Percentiles rank a stretch among this genome's conserved stretches.
phyloP scores from a whole-genome alignment of 1,140 invertebrate species.

The Phortica variegata region DNA sequence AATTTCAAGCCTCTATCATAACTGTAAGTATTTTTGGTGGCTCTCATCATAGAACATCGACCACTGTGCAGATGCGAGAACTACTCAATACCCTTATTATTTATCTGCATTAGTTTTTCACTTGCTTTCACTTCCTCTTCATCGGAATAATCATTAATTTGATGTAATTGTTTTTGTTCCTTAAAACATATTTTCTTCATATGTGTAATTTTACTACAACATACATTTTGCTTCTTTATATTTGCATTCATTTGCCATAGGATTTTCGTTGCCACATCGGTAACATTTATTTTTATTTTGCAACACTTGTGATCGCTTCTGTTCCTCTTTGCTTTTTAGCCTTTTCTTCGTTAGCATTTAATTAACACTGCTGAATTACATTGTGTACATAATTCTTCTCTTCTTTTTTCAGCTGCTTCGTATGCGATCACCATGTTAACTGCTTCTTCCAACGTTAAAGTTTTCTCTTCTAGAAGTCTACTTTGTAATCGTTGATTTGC shows the following conservation, averaged over 20 bases:
- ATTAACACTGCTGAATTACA: background rate
- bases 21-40: too few species aligned
- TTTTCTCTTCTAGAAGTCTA: constrained; percentile 4
- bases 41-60: too few species aligned
- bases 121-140: too few species aligned
- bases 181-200: too few species aligned
- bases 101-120: too few species aligned
- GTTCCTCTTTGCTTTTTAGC: background rate
- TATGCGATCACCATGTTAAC: background rate
- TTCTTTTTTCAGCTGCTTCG: background rate
- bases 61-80: too few species aligned
- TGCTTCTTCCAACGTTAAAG: constrained; percentile 9
- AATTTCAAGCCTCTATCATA: too few species aligned
- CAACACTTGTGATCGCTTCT: background rate
- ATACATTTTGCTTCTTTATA: constrained; percentile 2
- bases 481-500: constrained; percentile 5
- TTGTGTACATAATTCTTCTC: background rate
- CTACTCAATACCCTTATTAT: too few species aligned
- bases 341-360: background rate
- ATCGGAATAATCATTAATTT: too few species aligned
- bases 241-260: constrained; percentile 6
- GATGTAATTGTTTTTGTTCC: too few species aligned
- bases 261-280: constrained; percentile 2
- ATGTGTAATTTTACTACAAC: background rate
- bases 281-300: background rate